Percentiles rank a stretch among this genome's conserved stretches.
These are phyloP conservation scores for Nomia melanderi DNA, from an alignment of 1,140 invertebrate genomes.

Conservation along the genomic window DNA sequence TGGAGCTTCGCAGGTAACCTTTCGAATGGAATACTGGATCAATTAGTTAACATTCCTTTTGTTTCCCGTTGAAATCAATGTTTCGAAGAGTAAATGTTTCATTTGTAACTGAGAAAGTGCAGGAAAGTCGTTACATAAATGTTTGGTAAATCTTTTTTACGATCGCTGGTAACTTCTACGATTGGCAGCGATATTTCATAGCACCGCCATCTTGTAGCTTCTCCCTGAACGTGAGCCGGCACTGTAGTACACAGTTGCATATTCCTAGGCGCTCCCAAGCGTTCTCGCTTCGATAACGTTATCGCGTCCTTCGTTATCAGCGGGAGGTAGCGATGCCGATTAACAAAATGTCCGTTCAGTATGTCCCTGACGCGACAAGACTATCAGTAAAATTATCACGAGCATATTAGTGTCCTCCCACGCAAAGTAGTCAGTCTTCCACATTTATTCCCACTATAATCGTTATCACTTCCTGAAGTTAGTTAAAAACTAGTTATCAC, in stretches of 20 bases:
- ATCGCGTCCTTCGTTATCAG: conserved; percentile 12
- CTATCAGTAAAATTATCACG: background rate
- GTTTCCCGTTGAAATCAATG: too few relatives aligned
- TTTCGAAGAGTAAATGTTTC: too few relatives aligned
- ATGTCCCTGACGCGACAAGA: too few relatives aligned
- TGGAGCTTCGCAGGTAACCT: background rate
- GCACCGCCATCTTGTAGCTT: background rate
- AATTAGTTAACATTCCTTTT: too few relatives aligned
- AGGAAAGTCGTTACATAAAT: too few relatives aligned
- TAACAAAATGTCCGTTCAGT: background rate
- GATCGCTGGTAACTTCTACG: too few relatives aligned
- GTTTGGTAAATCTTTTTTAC: too few relatives aligned
- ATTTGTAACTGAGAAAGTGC: too few relatives aligned
- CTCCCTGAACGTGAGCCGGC: accelerated
- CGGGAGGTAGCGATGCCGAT: background rate
- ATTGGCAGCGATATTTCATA: background rate
- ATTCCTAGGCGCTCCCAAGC: background rate
- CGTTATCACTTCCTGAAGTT: background rate
- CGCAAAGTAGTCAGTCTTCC: background rate
- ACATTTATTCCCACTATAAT: background rate
- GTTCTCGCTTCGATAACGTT: background rate
- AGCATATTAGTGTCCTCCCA: background rate
- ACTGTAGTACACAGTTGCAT: background rate
- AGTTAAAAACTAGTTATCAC: too few relatives aligned
- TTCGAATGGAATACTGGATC: too few relatives aligned